Percentiles rank a stretch among this genome's conserved stretches.
phyloP scores from a whole-genome alignment of 2,797 vertebrate species.

The Chloroceryle amazona region DNA sequence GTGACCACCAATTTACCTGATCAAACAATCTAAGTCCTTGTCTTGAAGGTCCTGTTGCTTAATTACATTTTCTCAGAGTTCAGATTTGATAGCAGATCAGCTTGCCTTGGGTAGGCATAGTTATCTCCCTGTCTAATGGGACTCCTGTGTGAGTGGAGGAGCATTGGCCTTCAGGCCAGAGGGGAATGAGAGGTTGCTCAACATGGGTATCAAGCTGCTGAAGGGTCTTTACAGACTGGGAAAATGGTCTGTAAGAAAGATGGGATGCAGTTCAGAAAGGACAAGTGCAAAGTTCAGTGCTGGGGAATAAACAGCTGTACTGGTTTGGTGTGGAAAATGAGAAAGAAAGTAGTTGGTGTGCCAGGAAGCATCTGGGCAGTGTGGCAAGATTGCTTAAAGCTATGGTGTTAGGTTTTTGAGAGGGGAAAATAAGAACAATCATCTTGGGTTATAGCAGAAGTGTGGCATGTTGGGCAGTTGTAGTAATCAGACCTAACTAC shows the following conservation, averaged over 20 bases:
- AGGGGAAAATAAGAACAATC: not conserved
- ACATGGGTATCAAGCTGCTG: not conserved
- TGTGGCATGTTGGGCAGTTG: not conserved
- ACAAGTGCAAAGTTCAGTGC: not conserved
- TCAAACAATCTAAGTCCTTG: not conserved
- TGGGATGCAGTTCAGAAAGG: not conserved
- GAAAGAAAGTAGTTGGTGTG: not conserved
- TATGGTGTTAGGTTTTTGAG: not conserved
- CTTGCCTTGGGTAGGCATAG: not conserved
- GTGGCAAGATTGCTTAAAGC: not conserved
- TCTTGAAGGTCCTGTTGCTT: not conserved
- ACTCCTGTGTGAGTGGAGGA: not conserved
- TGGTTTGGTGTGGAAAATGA: not conserved
- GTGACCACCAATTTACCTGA: not conserved
- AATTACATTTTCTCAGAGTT: not conserved
- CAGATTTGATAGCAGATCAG: not conserved
- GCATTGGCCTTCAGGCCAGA: not conserved
- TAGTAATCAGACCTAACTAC: not conserved
- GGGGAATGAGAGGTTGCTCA: not conserved
- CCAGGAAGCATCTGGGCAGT: not conserved
- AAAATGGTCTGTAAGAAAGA: not conserved
- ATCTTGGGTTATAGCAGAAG: not conserved
- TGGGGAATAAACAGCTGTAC: not conserved
- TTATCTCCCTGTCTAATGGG: not conserved
- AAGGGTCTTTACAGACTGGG: not conserved